Evolutionary conservation across 2,113 vertebrate species (phyloP).

Genomic region (Sterrhoptilus dennistouni): DNA sequence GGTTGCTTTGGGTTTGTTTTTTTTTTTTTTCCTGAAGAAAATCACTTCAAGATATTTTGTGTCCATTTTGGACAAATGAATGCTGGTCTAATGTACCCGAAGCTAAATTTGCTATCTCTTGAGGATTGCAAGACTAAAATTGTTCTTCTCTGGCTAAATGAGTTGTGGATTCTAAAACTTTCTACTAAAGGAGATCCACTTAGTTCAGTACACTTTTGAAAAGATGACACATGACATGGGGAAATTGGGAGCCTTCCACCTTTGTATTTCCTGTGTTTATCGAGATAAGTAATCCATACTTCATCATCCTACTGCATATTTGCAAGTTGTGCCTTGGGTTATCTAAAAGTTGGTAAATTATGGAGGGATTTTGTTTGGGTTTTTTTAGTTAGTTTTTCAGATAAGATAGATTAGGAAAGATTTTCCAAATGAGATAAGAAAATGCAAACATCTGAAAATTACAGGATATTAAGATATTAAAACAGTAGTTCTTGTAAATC

Average conservation of each 20-base stretch:
- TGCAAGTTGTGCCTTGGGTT: not conserved
- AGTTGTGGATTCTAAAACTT: not conserved
- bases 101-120: not conserved
- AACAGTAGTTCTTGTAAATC: not conserved
- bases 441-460: not conserved
- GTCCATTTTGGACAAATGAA: not conserved
- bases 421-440: not conserved
- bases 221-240: not conserved
- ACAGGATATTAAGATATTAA: not conserved
- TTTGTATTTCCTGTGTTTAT: not conserved
- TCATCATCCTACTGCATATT: not conserved
- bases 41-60: not conserved
- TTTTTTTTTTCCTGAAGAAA: not conserved
- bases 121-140: not conserved
- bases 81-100: not conserved
- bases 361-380: not conserved
- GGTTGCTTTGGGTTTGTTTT: not conserved
- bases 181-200: not conserved
- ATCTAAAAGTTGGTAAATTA: not conserved
- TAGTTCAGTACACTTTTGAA: not conserved
- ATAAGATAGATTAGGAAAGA: not conserved
- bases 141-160: not conserved
- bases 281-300: not conserved
- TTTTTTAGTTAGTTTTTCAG: not conserved
- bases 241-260: not conserved